Base-by-base conservation (phyloP, 2,113 vertebrate species). In the Sciurus niger region DNA sequence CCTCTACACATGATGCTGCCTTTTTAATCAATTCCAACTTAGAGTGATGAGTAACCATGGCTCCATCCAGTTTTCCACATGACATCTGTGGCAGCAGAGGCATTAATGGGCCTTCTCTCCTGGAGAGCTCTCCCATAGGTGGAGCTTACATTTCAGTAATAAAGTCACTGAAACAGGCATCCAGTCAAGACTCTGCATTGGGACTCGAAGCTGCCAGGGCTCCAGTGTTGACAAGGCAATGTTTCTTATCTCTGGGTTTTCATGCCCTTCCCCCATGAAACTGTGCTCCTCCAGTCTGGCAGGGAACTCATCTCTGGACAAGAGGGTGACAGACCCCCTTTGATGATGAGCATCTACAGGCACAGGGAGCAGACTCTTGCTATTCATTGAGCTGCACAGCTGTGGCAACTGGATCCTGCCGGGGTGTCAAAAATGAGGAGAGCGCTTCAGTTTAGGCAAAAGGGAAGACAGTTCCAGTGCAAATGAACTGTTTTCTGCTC, bases 331-430 rank as follows among this genome's bases (percentile, higher is more conserved):
- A 98, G 96, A 92, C 60, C 6, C 77, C 67, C 95, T 97, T 98
- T 97, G 95, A 98, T 92, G 93, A 85, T 79, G 58, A 82, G 87
- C 79, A 22, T 84, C 87, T 40, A 7, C 84, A 95, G 78, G 25
- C 51, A 89, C 83, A 96, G 74, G 53, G 28, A 58, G 53, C 68
- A 88, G 95, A 82, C 84, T 90, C 60, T 82, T 84, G 14, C 97
- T 93, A 96, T 98, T 97, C 97, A 98, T 88, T 7, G 70, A 82
- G 63, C 60, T 25, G 6, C 90, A 84, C 97, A 98, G 98, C 97
- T 98, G 98, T 97, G 97, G 84, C 84, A 70, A 87, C 55, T 87
- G 92, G 90, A 84, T 79, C 70, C 85, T 96, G 40, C 68, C 70
- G 1, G 0, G 20, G 55, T 92, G 67, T 95, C 79, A 89, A 80